These are phyloP conservation scores for Drosophila colorata DNA, from an alignment of 2,888 invertebrate genomes.

Conservation along the genomic window DNA sequence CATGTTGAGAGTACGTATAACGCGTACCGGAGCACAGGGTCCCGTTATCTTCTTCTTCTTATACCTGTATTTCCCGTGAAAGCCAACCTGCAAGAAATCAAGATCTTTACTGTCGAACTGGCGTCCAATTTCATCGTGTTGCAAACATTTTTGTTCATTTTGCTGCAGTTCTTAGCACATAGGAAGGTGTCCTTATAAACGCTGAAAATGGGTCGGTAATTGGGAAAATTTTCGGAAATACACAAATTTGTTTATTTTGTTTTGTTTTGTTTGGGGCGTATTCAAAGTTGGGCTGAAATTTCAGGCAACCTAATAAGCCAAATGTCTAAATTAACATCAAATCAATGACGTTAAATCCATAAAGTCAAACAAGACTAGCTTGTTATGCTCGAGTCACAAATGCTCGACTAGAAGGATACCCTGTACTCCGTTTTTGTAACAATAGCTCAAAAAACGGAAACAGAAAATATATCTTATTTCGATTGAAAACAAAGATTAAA, in stretches of 20 bases:
- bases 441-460: no score
- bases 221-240: not conserved
- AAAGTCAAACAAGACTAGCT: not conserved
- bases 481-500: no score
- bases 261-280: not conserved
- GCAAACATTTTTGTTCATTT: constrained; percentile 33
- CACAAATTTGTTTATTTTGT: constrained; percentile 9
- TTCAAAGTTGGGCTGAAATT: not conserved
- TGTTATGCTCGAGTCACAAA: not conserved
- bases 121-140: not conserved
- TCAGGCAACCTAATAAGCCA: constrained; percentile 51
- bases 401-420: not conserved
- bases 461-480: no score
- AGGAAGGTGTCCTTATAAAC: no score
- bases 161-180: constrained; percentile 15
- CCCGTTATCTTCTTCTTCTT: constrained; percentile 35
- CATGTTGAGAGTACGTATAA: constrained; percentile 77
- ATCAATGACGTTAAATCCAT: constrained; percentile 26
- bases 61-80: not conserved
- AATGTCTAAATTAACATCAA: constrained; percentile 29
- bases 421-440: not conserved
- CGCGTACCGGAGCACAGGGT: constrained; percentile 52
- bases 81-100: not conserved
- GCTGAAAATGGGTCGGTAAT: not conserved
- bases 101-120: not conserved